Percentiles rank a stretch among this genome's conserved stretches.
phyloP scores from a whole-genome alignment of 2,113 vertebrate species.

The Sakesphorus luctuosus region DNA sequence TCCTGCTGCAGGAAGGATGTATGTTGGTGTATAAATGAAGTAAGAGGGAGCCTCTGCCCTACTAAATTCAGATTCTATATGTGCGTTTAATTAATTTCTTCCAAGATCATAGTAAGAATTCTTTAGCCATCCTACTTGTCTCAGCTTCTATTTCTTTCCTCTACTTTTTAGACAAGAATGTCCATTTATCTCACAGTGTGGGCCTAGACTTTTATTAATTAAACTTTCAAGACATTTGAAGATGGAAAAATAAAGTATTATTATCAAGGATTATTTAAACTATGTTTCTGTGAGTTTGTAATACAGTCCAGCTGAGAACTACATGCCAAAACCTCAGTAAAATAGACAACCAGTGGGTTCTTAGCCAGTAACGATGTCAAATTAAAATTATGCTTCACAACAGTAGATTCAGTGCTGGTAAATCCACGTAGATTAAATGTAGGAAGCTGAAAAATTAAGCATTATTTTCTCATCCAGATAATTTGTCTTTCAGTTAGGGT shows the following conservation, averaged over 20 bases:
- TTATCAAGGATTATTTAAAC: slow-evolving; percentile 48
- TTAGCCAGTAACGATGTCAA: slow-evolving; percentile 55
- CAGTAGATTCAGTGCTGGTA: slow-evolving; percentile 59
- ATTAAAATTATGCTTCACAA: slow-evolving; percentile 67
- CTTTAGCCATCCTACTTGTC: not conserved
- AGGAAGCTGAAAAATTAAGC: slow-evolving; percentile 44
- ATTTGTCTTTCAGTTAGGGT: slow-evolving; percentile 48
- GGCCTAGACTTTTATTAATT: slow-evolving; percentile 29
- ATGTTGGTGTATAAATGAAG: not conserved
- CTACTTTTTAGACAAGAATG: not conserved
- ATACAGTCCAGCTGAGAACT: slow-evolving; percentile 31
- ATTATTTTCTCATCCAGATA: slow-evolving; percentile 37
- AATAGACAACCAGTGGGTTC: slow-evolving; percentile 44
- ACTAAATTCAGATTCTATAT: not conserved
- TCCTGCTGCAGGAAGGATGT: not conserved
- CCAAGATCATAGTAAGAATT: not conserved
- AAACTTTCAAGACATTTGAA: slow-evolving; percentile 37
- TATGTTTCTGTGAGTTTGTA: slow-evolving; percentile 4
- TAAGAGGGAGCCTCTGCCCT: not conserved
- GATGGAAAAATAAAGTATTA: slow-evolving; percentile 5
- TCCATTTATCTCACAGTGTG: not conserved
- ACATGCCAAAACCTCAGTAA: slow-evolving; percentile 46
- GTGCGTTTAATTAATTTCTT: not conserved
- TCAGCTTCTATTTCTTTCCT: not conserved
- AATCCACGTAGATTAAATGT: slow-evolving; percentile 45